Conservation (phyloP, 2,888 invertebrate species). For the Camponotus fellah region DNA sequence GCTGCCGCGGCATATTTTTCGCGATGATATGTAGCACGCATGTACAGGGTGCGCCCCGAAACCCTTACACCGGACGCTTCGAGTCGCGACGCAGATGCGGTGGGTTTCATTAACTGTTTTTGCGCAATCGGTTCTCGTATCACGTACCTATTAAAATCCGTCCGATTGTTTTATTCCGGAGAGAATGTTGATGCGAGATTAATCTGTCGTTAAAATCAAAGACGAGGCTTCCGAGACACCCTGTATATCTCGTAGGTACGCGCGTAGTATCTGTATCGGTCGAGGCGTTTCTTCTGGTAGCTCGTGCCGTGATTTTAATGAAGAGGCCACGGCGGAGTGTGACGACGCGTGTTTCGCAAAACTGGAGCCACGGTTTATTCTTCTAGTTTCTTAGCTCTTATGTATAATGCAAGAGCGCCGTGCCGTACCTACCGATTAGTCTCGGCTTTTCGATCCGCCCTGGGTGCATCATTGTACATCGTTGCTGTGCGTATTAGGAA, state of each 20-base stretch:
- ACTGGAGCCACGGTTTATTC: slow-evolving; percentile 24
- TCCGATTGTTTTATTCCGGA: background rate
- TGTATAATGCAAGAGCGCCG: slow-evolving; percentile 42
- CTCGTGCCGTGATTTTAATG: slow-evolving; percentile 80
- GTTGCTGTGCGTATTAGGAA: background rate
- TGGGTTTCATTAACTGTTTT: background rate
- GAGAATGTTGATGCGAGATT: background rate
- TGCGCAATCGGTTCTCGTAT: background rate
- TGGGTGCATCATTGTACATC: background rate
- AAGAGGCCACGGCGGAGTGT: slow-evolving; percentile 68
- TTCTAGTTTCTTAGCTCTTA: slow-evolving; percentile 41
- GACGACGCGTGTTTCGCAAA: slow-evolving; percentile 70
- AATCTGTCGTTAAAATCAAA: background rate
- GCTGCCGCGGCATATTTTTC: slow-evolving; percentile 67
- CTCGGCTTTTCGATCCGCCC: background rate
- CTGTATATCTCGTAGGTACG: background rate
- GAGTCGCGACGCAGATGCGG: too few species aligned
- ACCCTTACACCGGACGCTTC: background rate
- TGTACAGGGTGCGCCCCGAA: slow-evolving; percentile 8
- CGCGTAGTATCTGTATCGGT: background rate
- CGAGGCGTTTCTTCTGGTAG: slow-evolving; percentile 66
- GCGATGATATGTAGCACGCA: slow-evolving; percentile 55
- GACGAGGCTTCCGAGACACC: background rate
- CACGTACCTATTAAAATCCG: background rate
- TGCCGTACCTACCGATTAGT: slow-evolving; percentile 2